Conservation (phyloP, 2,888 invertebrate genomes). For the Ormyrus nitidulus region DNA sequence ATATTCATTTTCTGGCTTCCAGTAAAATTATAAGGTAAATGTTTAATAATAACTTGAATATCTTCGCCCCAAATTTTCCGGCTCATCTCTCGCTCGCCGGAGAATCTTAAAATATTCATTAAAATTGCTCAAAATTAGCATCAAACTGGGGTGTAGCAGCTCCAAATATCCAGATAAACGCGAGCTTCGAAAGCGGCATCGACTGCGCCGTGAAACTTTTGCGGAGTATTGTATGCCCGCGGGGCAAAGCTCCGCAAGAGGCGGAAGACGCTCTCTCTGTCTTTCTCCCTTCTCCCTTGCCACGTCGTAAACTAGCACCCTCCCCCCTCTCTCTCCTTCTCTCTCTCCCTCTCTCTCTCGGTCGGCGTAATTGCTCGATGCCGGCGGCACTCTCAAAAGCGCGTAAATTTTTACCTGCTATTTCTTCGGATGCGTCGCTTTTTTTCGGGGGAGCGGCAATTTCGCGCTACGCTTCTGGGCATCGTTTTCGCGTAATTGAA, state of each 20-base stretch:
- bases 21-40: no score
- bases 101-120: neutral
- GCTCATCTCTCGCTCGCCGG: no score
- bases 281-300: neutral
- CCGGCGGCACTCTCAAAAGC: constrained; percentile 35
- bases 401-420: constrained; percentile 38
- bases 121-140: neutral
- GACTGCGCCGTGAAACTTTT: constrained; percentile 36
- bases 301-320: constrained; percentile 36
- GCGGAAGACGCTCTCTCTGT: constrained; percentile 11
- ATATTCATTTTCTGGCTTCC: no score
- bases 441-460: neutral
- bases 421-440: constrained; percentile 22
- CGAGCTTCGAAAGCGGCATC: neutral
- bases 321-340: constrained; percentile 35
- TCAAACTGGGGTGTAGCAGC: neutral
- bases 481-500: neutral
- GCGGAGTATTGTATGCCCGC: constrained; percentile 44
- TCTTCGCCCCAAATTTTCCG: no score
- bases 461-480: neutral
- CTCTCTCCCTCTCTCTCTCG: constrained; percentile 17
- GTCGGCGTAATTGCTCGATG: constrained; percentile 37
- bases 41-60: no score
- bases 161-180: neutral
- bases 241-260: constrained; percentile 26